Percentiles rank a stretch among this genome's conserved stretches.
phyloP scores from a whole-genome alignment of 23 tunicate species.

The Trididemnum miniatum region DNA sequence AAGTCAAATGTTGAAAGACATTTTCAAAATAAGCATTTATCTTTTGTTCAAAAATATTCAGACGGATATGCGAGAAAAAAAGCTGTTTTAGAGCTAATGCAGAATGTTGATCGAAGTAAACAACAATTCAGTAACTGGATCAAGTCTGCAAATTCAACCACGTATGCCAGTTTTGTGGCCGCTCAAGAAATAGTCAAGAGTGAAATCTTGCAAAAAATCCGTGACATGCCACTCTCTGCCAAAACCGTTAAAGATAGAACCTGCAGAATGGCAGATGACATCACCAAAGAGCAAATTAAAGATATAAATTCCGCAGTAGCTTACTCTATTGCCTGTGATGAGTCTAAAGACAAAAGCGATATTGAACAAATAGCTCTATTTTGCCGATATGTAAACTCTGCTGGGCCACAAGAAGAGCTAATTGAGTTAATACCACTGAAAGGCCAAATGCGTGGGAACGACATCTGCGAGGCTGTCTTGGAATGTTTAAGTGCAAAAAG shows the following conservation, averaged over 20 bases:
- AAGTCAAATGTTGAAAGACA: no score
- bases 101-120: no score
- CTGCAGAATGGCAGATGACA: slow-evolving; percentile 40
- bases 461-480: slow-evolving; percentile 42
- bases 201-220: slow-evolving; percentile 32
- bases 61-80: no score
- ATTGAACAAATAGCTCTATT: slow-evolving; percentile 40
- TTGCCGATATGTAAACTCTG: slow-evolving; percentile 48
- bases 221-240: slow-evolving; percentile 44
- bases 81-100: no score
- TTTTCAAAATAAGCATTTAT: no score
- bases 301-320: slow-evolving; percentile 44
- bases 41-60: no score
- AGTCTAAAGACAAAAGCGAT: slow-evolving; percentile 36
- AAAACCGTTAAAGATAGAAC: slow-evolving; percentile 40
- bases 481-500: slow-evolving; percentile 31
- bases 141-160: no score
- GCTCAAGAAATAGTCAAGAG: no score
- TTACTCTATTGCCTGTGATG: slow-evolving; percentile 54
- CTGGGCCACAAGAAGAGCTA: slow-evolving; percentile 33
- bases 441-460: slow-evolving; percentile 40
- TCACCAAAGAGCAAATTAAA: slow-evolving; percentile 38
- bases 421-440: slow-evolving; percentile 37
- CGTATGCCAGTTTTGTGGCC: no score
- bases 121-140: no score